Percentiles rank a stretch among this genome's conserved stretches.
phyloP scores from a whole-genome alignment of 2,888 invertebrate genomes.

The Melieria crassipennis region DNA sequence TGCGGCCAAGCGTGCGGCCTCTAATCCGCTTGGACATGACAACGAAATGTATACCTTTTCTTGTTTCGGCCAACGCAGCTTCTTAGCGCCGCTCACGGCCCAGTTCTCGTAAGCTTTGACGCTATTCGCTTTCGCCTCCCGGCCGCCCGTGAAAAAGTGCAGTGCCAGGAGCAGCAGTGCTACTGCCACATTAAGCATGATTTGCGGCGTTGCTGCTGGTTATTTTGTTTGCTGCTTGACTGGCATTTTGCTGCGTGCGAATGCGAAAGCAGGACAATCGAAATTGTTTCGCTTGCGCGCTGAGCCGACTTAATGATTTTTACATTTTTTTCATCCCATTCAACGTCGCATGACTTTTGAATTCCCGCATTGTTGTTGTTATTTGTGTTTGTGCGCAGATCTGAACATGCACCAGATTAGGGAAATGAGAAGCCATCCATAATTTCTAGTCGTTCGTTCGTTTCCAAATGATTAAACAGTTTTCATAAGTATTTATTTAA shows the following conservation, averaged over 20 bases:
- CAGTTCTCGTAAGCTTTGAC: not conserved
- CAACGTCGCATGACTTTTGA: too few species aligned
- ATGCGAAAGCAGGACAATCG: not conserved
- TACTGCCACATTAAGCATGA: conserved; percentile 27
- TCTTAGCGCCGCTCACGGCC: not conserved
- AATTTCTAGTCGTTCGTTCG: too few species aligned
- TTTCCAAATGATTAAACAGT: too few species aligned
- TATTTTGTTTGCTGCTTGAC: not conserved
- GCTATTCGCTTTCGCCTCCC: not conserved
- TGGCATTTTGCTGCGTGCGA: not conserved
- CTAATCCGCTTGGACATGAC: conserved; percentile 49
- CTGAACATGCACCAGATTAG: too few species aligned
- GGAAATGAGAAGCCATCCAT: too few species aligned
- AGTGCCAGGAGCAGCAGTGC: not conserved
- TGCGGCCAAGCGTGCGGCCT: conserved; percentile 41
- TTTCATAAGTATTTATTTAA: too few species aligned
- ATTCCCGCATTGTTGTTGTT: too few species aligned
- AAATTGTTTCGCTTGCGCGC: not conserved
- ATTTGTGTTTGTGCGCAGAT: too few species aligned
- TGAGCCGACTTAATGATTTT: not conserved
- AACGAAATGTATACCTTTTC: conserved; percentile 8
- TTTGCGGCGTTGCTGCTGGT: conserved; percentile 3
- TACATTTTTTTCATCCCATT: too few species aligned
- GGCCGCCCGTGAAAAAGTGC: not conserved
- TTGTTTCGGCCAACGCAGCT: not conserved